Evolutionary conservation across 2,888 invertebrate genomes (phyloP).

Genomic region (Nasonia oneida): DNA sequence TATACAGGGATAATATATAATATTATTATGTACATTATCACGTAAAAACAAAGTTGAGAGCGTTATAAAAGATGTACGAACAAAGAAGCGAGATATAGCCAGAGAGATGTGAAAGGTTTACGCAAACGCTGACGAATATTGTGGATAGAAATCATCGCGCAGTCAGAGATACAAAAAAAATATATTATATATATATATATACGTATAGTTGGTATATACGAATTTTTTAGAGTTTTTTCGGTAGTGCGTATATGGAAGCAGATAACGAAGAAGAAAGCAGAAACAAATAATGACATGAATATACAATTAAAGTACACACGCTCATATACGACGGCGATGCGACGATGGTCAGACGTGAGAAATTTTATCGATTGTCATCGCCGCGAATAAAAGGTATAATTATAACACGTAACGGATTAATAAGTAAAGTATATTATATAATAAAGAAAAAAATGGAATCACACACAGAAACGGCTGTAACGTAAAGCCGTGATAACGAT

Average conservation of each 20-base stretch:
- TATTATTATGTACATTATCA: conserved; percentile 58
- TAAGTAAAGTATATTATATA: conserved; percentile 65
- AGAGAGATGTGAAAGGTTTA: neutral
- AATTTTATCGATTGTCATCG: conserved; percentile 47
- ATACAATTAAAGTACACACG: conserved; percentile 54
- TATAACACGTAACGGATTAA: conserved; percentile 62
- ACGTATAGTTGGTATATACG: conserved; percentile 56
- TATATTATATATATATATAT: conserved; percentile 33
- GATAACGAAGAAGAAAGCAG: conserved; percentile 42
- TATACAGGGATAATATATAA: conserved; percentile 56
- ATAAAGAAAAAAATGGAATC: conserved; percentile 44
- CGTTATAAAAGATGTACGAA: conserved; percentile 16
- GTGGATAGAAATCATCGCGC: conserved; percentile 36
- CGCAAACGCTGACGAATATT: conserved; percentile 46
- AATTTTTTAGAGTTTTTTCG: conserved; percentile 63
- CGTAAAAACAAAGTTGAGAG: conserved; percentile 15
- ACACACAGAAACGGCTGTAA: conserved; percentile 48
- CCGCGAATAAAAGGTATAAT: conserved; percentile 41
- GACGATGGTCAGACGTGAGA: conserved; percentile 13
- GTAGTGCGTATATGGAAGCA: conserved; percentile 48
- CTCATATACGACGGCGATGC: conserved; percentile 47
- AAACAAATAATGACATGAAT: conserved; percentile 48
- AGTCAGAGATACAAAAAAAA: conserved; percentile 37
- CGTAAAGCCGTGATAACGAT: conserved; percentile 67
- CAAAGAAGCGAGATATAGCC: neutral